Evolutionary conservation across 2,797 vertebrate species (phyloP), one percentile per base, ranked within the genome.

Genomic region (Peromyscus eremicus): DNA sequence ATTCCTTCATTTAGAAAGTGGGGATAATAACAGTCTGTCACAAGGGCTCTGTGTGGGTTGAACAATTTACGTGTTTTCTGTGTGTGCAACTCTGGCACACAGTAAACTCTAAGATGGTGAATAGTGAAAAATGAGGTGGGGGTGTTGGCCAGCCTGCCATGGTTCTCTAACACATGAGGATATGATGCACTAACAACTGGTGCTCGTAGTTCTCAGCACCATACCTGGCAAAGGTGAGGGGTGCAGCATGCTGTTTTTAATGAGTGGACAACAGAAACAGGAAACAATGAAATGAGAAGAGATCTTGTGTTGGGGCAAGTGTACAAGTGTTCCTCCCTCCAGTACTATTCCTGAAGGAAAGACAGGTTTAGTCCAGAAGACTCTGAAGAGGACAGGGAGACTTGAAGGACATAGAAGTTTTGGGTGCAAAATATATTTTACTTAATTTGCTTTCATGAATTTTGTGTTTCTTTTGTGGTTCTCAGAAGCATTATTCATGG

Each of bases 161-260:
- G 34, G 73, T 60, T 32, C 60, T 19, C 64, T 37, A 55, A 52
- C 43, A 46, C 0, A n/a, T 0, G 1, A 10, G 0, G 40, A 40
- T 14, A 2, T 2, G 25, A 2, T 55, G 57, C 1, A 16, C 10
- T 12, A 66, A n/a, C 23, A 27, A 60, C 4, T 3, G 1, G 21
- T 12, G 17, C 60, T 57, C 66, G 2, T 2, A 6, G 7, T 4
- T 2, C 86, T 11, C 3, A 37, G 85, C 29, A 6, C 6, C 3
- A 13, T 0, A 11, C 40, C 71, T 4, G 57, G 92, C 37, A 29
- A 3, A 7, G 0, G 0, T 6, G 1, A 70, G 34, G 11, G 6
- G 2, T 3, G 2, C 19, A 0, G 34, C 27, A 0, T 0, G 0
- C 32, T 5, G 14, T 1, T n/a, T 75, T 49, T 34, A 68, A 71